Evolutionary conservation across 2,888 invertebrate genomes (phyloP), one percentile per base, ranked within the genome.

Genomic region (Mechanitis mazaeus): DNA sequence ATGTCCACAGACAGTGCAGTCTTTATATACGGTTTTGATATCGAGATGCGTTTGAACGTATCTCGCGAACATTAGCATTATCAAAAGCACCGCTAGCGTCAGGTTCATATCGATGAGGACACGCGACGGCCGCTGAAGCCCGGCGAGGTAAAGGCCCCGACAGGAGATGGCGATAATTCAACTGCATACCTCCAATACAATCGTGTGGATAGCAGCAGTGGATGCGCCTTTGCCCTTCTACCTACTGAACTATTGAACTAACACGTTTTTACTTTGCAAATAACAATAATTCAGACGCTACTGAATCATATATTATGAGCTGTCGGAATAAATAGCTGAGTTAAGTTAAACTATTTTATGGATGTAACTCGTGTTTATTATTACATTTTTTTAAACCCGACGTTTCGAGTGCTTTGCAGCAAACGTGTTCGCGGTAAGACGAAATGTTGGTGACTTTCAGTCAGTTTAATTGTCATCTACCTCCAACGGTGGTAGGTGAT

Each of bases 21-120:
- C 78, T 83, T 85, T 87, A 84, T 84, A 79, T 84, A 82, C 84
- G 82, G 79, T 77, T 79, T 72, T 76, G 72, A 80, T 85, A 87
- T 86, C 85, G 72, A 74, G 74, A 74, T 76, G 71, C 74, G 72
- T 73, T 75, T 71, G 71, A 74, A 76, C 75, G 80, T 84, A 86
- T 86, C 87, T 79, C 73, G 74, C 75, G 69, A 79, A 85, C 86
- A 87, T 88, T 88, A 87, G 84, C 86, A 85, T 87, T 87, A 88
- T 87, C 87, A 87, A 85, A 84, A 86, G 85, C 81, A 76, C 87
- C 87, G 85, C 86, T 75, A 81, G 84, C 81, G 84, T 85, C 84
- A 81, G 81, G 85, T 77, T 85, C 79, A 79, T 85, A 87, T 87
- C 87, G 80, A 78, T 73, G 83, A 75, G 81, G 83, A 85, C 85